Evolutionary conservation across 2,888 invertebrate genomes (phyloP).

Genomic region (Meghimatium bilineatum): DNA sequence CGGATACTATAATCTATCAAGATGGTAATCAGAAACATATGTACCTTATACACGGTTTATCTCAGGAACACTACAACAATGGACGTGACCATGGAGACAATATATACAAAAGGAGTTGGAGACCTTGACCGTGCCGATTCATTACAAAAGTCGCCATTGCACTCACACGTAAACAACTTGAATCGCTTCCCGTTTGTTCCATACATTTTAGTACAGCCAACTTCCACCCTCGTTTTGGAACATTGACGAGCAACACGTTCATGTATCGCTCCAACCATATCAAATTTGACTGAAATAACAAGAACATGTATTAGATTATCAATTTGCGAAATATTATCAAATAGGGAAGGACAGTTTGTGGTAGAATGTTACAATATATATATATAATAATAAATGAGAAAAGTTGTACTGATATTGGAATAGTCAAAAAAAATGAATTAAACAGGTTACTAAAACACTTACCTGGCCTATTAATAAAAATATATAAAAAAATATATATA

Average conservation of each 20-base stretch:
- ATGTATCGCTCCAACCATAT: neutral
- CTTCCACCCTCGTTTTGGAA: neutral
- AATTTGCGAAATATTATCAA: no score
- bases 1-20: no score
- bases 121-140: neutral
- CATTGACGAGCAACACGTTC: slow-evolving; percentile 27
- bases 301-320: neutral
- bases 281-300: neutral
- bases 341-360: no score
- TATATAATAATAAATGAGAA: no score
- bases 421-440: no score
- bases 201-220: neutral
- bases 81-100: neutral
- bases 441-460: no score
- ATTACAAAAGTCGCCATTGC: slow-evolving; percentile 22
- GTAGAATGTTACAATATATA: no score
- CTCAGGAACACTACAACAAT: neutral
- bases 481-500: no score
- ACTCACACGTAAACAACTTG: slow-evolving; percentile 28
- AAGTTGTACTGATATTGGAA: no score
- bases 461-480: no score
- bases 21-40: no score
- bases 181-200: slow-evolving; percentile 33
- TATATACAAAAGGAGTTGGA: neutral
- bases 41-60: neutral